phyloP scores from a whole-genome alignment of 23 tunicate genomes.

The Oikopleura dioica region DNA sequence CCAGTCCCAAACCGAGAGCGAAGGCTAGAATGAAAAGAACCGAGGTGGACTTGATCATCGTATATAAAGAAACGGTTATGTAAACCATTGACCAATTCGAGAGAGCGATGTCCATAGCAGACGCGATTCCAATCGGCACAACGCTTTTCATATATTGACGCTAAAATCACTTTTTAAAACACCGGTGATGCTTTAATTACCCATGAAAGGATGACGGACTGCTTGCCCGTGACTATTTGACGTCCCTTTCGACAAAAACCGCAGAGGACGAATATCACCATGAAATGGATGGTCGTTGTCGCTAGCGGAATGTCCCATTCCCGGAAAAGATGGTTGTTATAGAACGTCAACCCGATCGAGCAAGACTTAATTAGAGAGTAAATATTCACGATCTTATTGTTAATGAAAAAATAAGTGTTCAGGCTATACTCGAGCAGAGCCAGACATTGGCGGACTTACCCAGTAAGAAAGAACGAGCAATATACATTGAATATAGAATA shows the following conservation, averaged over 20 bases:
- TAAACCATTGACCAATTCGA: conserved; percentile 9
- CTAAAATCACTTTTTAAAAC: not conserved
- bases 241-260: not conserved
- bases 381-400: too few species aligned
- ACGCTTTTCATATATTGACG: not conserved
- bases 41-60: conserved; percentile 6
- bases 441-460: too few species aligned
- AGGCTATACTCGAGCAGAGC: too few species aligned
- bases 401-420: too few species aligned
- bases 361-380: not conserved
- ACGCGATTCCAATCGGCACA: not conserved
- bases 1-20: not conserved
- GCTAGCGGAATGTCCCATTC: conserved; percentile 3
- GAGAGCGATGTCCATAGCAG: not conserved
- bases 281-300: not conserved
- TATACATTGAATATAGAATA: too few species aligned
- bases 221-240: not conserved
- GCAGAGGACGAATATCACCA: not conserved
- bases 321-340: not conserved
- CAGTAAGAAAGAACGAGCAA: not conserved
- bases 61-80: not conserved
- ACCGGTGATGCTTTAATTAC: not conserved
- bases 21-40: not conserved
- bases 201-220: not conserved
- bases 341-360: not conserved